Conservation (phyloP, 2,113 vertebrate species). For the Mormyrus lacerda region DNA sequence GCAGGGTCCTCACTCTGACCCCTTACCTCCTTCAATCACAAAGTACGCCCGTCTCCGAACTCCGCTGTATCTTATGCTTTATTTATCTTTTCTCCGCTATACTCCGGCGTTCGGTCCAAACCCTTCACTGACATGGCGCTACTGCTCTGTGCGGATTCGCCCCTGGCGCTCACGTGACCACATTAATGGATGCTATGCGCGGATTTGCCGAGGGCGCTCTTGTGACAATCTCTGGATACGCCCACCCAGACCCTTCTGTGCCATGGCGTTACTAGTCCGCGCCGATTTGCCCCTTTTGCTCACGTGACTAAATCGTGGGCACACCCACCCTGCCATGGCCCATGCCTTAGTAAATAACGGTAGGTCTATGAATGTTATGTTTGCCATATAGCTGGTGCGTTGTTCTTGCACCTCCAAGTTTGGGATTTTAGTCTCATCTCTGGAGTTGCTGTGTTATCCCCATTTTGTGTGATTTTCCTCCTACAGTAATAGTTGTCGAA, state of each 20-base stretch:
- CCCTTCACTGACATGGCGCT: constrained; percentile 7
- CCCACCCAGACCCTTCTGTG: not conserved
- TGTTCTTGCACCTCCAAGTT: not conserved
- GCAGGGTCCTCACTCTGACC: not conserved
- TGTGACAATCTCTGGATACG: not conserved
- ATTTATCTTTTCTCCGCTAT: not conserved
- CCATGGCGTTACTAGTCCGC: not conserved
- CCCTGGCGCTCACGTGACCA: constrained; percentile 8
- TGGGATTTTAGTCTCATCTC: not conserved
- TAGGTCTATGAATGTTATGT: not conserved
- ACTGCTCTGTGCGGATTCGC: not conserved
- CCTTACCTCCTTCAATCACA: not conserved
- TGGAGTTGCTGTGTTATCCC: not conserved
- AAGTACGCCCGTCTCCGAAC: not conserved
- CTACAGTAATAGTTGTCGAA: not conserved
- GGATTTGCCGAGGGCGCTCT: not conserved
- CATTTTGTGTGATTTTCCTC: not conserved
- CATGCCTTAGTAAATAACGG: not conserved
- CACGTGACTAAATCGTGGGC: constrained; percentile 6
- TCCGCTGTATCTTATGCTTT: not conserved
- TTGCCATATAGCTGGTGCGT: not conserved
- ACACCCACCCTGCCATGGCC: not conserved
- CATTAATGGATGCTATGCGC: not conserved
- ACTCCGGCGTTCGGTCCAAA: not conserved
- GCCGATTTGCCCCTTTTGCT: not conserved